phyloP scores from a whole-genome alignment of 2,113 vertebrate species.

The Pogona vitticeps region DNA sequence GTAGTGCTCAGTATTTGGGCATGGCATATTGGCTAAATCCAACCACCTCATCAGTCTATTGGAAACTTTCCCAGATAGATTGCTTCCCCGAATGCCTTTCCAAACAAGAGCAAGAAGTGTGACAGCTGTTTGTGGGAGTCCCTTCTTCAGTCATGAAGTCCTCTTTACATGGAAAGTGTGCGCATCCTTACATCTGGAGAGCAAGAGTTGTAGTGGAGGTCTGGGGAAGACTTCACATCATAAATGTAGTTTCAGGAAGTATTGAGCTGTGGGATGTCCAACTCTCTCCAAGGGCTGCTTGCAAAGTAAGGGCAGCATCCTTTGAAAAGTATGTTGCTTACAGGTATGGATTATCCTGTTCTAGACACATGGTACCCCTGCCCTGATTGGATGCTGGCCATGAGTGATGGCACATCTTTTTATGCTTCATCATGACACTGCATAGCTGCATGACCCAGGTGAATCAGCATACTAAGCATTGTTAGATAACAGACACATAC shows the following conservation, averaged over 20 bases:
- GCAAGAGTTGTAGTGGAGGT: too few relatives aligned
- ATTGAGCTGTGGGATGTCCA: not conserved
- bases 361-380: not conserved
- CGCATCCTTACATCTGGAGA: not conserved
- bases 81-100: not conserved
- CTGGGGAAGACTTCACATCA: not conserved
- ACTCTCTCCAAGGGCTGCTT: not conserved
- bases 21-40: not conserved
- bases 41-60: not conserved
- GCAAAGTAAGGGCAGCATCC: not conserved
- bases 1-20: too few relatives aligned
- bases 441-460: not conserved
- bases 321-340: not conserved
- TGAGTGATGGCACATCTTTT: not conserved
- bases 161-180: not conserved
- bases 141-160: not conserved
- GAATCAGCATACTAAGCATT: conserved; percentile 13
- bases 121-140: not conserved
- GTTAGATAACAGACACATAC: conserved; percentile 27
- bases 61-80: not conserved
- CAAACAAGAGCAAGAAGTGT: not conserved
- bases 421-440: not conserved
- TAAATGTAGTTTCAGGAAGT: not conserved
- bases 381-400: not conserved
- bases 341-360: not conserved